A percentile compares a stretch with the other conserved stretches of the same genome.
phyloP scores from a whole-genome alignment of 2,888 invertebrate genomes.

The Archips xylosteana region DNA sequence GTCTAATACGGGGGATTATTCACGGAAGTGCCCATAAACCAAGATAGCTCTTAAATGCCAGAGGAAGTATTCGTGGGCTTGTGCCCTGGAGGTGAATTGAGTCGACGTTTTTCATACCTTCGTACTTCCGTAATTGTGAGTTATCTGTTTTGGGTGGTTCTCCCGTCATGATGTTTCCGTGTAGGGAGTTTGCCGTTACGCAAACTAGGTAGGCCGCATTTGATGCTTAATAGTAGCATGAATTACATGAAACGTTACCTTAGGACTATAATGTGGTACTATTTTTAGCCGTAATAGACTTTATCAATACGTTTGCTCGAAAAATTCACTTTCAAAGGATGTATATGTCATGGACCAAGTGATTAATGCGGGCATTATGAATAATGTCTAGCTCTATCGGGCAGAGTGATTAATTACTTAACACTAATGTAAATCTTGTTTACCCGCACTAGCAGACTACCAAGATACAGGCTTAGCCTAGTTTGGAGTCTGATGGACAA shows the following conservation, averaged over 20 bases:
- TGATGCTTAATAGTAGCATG: background rate
- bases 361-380: too few species aligned
- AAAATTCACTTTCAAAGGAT: too few species aligned
- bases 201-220: background rate
- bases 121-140: slow-evolving; percentile 9
- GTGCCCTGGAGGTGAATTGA: slow-evolving; percentile 9
- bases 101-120: slow-evolving; percentile 9
- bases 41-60: slow-evolving; percentile 26
- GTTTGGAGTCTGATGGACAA: too few species aligned
- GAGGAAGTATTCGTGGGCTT: slow-evolving; percentile 2
- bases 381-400: too few species aligned
- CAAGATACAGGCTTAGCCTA: too few species aligned
- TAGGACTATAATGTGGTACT: too few species aligned
- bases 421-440: too few species aligned
- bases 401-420: too few species aligned
- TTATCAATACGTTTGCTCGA: too few species aligned
- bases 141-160: background rate
- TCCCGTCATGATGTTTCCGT: background rate
- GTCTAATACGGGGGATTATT: slow-evolving; percentile 30
- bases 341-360: too few species aligned
- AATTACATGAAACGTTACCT: background rate
- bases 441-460: too few species aligned
- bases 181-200: background rate
- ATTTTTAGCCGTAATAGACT: too few species aligned
- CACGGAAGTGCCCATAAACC: slow-evolving; percentile 34